These are phyloP conservation scores for Aelia acuminata DNA, from an alignment of 2,888 invertebrate genomes.

Conservation along the genomic window DNA sequence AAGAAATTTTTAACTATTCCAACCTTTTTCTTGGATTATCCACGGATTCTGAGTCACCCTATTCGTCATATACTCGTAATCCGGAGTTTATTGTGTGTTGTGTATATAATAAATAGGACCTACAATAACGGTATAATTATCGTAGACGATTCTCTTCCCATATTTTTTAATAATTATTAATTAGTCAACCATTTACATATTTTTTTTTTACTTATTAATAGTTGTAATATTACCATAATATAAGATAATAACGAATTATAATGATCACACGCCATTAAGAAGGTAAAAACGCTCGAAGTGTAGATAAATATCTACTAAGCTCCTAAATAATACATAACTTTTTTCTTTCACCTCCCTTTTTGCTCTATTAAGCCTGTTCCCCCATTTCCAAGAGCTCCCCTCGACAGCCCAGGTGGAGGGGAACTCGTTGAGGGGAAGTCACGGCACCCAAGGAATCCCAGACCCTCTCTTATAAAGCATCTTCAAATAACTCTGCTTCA, in stretches of 20 bases:
- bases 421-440: background rate
- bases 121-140: too few relatives aligned
- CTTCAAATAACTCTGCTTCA: background rate
- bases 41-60: too few relatives aligned
- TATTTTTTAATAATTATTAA: too few relatives aligned
- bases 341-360: background rate
- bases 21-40: too few relatives aligned
- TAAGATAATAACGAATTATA: background rate
- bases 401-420: background rate
- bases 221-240: too few relatives aligned
- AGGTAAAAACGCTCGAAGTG: background rate
- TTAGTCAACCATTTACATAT: too few relatives aligned
- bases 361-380: background rate
- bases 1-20: too few relatives aligned
- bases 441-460: background rate
- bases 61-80: too few relatives aligned
- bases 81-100: too few relatives aligned
- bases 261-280: background rate
- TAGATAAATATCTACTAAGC: background rate
- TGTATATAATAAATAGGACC: too few relatives aligned
- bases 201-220: too few relatives aligned
- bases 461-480: background rate
- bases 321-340: background rate
- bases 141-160: too few relatives aligned
- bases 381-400: background rate